Evolutionary conservation across 2,888 invertebrate genomes (phyloP).

Genomic region (Plutella xylostella): DNA sequence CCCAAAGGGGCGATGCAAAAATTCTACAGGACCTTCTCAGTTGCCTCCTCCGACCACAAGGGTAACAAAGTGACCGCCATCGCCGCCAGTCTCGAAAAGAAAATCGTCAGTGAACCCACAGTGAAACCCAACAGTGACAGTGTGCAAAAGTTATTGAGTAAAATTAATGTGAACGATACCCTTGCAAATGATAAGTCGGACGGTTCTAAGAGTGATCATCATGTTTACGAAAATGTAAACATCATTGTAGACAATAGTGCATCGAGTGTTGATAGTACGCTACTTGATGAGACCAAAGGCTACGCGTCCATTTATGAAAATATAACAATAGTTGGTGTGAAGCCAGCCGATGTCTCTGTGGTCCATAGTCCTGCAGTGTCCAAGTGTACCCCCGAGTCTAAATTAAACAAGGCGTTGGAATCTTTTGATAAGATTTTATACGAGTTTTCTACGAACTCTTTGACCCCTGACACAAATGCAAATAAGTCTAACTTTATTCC

Average conservation of each 20-base stretch:
- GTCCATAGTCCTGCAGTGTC: constrained; percentile 19
- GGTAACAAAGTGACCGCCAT: constrained; percentile 61
- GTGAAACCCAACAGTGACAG: constrained; percentile 44
- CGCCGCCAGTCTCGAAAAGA: constrained; percentile 58
- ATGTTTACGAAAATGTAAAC: constrained; percentile 63
- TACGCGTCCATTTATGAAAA: constrained; percentile 63
- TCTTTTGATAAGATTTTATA: constrained; percentile 62
- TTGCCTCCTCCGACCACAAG: constrained; percentile 48
- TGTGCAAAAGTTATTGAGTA: constrained; percentile 46
- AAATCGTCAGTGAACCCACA: constrained; percentile 44
- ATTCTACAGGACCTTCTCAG: constrained; percentile 66
- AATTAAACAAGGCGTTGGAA: constrained; percentile 56
- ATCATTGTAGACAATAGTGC: constrained; percentile 32
- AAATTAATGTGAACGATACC: constrained; percentile 34
- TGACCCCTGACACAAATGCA: constrained; percentile 31
- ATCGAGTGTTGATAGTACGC: constrained; percentile 25
- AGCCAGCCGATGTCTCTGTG: constrained; percentile 18
- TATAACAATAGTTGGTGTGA: constrained; percentile 48
- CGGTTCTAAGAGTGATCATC: constrained; percentile 30
- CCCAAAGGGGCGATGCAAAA: constrained; percentile 54
- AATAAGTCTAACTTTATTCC: constrained; percentile 42
- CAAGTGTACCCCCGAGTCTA: constrained; percentile 39
- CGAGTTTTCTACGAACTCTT: constrained; percentile 45
- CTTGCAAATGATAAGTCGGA: constrained; percentile 37
- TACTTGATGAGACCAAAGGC: constrained; percentile 54